These are phyloP conservation scores for Drosophila chauvacae DNA, from an alignment of 1,140 invertebrate species.

Conservation along the genomic window DNA sequence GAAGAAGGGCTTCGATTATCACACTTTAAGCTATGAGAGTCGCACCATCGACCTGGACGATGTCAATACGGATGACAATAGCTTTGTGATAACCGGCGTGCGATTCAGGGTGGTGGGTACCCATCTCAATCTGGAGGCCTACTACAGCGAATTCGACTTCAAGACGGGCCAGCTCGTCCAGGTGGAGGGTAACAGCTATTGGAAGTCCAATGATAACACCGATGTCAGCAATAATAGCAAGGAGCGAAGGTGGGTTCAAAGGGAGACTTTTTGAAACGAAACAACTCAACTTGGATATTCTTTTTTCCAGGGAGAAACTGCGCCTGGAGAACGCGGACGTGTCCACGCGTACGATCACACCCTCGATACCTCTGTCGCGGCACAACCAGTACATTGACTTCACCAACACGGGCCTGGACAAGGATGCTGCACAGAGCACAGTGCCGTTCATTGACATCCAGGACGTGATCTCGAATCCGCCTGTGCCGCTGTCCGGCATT, in stretches of 20 bases:
- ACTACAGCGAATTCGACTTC: constrained; percentile 91
- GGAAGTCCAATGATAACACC: constrained; percentile 93
- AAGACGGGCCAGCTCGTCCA: constrained; percentile 88
- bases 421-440: constrained; percentile 93
- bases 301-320: constrained; percentile 85
- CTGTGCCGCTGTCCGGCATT: constrained; percentile 87
- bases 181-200: constrained; percentile 87
- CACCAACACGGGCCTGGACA: constrained; percentile 89
- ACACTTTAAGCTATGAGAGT: constrained; percentile 90
- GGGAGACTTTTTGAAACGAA: constrained; percentile 26
- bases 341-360: constrained; percentile 86
- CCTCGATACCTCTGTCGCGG: constrained; percentile 88
- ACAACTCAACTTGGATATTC: neutral
- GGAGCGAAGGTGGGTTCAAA: constrained; percentile 58
- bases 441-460: constrained; percentile 94
- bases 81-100: constrained; percentile 87
- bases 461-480: constrained; percentile 87
- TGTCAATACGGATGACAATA: constrained; percentile 88
- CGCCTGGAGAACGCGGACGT: constrained; percentile 88
- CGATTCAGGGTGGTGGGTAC: constrained; percentile 90
- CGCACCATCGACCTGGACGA: constrained; percentile 93
- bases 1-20: constrained; percentile 88
- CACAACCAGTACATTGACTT: constrained; percentile 92
- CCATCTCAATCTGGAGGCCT: constrained; percentile 93
- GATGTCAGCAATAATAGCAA: constrained; percentile 85